Percentiles rank a stretch among this genome's conserved stretches.
phyloP scores from a whole-genome alignment of 23 tunicate species.

The Styela clava region DNA sequence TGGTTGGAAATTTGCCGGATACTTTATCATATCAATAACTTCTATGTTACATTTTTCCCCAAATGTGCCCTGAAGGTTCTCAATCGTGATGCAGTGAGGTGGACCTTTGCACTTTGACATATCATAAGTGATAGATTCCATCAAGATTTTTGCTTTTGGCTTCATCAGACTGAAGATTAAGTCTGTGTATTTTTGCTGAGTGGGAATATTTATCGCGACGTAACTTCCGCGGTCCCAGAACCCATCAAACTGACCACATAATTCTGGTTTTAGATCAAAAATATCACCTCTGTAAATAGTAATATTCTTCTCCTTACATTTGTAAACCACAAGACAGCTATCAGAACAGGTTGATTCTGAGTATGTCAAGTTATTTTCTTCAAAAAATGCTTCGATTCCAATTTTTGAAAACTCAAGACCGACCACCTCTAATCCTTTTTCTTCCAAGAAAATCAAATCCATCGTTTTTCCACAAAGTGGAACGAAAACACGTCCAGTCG shows the following conservation, averaged over 20 bases:
- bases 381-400: constrained; percentile 23
- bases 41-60: neutral
- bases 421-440: constrained; percentile 58
- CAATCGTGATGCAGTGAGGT: constrained; percentile 25
- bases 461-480: constrained; percentile 91
- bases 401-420: constrained; percentile 63
- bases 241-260: constrained; percentile 59
- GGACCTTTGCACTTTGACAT: constrained; percentile 31
- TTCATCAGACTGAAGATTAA: constrained; percentile 32
- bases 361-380: constrained; percentile 6
- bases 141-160: constrained; percentile 25
- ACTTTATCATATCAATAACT: neutral
- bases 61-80: neutral
- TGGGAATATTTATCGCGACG: constrained; percentile 39
- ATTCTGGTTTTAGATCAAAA: constrained; percentile 26
- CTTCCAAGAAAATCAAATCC: constrained; percentile 62
- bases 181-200: constrained; percentile 32
- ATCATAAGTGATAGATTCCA: constrained; percentile 24
- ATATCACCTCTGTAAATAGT: constrained; percentile 78
- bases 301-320: constrained; percentile 33
- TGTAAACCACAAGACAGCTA: constrained; percentile 12
- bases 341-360: neutral
- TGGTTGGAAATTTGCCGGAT: neutral
- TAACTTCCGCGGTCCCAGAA: constrained; percentile 67
- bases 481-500: constrained; percentile 25